Conservation (phyloP, 2,797 vertebrate genomes). For the Acipenser transmontanus region DNA sequence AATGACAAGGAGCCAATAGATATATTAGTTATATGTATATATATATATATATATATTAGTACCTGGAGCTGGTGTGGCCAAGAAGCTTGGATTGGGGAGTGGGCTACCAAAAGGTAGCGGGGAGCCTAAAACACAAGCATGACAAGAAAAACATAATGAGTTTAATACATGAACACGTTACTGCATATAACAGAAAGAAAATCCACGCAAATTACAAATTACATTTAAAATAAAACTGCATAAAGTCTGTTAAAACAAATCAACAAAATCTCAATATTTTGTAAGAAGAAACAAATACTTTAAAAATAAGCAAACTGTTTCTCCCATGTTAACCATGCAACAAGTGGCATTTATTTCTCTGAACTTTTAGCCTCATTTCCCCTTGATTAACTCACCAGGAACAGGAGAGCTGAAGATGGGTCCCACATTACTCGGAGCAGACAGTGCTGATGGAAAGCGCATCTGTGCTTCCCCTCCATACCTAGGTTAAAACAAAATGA, state of each 20-base stretch:
- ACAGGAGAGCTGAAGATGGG: conserved; percentile 75
- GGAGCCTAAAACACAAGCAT: conserved; percentile 45
- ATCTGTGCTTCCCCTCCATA: conserved; percentile 96
- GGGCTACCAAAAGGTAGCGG: conserved; percentile 48
- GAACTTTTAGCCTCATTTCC: neutral
- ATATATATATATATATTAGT: conserved; percentile 10
- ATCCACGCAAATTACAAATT: too few relatives aligned
- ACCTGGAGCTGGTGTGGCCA: conserved; percentile 63
- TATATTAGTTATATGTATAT: too few relatives aligned
- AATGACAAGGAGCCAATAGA: too few relatives aligned
- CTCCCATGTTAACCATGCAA: conserved; percentile 27
- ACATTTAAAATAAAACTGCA: too few relatives aligned
- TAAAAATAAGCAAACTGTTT: neutral
- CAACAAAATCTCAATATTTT: too few relatives aligned
- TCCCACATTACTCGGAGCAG: conserved; percentile 72
- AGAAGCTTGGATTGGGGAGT: conserved; percentile 50
- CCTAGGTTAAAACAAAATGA: conserved; percentile 41
- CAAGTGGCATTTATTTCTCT: neutral
- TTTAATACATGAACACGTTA: too few relatives aligned
- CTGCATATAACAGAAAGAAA: too few relatives aligned
- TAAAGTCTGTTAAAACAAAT: too few relatives aligned
- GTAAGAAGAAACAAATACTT: too few relatives aligned
- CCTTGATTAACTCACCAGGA: conserved; percentile 39
- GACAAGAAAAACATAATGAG: neutral
- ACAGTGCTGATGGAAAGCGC: conserved; percentile 76